A percentile compares a stretch with the other conserved stretches of the same genome.
Conservation (phyloP, 2,113 vertebrate species). For the Acanthochromis polyacanthus region DNA sequence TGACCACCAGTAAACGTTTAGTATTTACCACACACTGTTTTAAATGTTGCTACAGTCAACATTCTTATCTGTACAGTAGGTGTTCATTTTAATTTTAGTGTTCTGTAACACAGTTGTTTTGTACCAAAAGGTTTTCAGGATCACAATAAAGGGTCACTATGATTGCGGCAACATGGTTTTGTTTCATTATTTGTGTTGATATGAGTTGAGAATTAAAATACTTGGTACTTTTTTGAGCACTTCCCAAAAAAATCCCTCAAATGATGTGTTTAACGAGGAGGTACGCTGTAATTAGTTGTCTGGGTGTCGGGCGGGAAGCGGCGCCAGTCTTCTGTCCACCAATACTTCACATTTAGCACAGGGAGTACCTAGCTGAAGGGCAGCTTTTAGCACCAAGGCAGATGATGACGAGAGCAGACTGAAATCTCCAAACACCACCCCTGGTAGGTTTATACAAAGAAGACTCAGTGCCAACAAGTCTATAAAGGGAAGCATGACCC, state of each 20-base stretch:
- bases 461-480: constrained; percentile 15
- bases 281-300: constrained; percentile 14
- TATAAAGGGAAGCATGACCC: constrained; percentile 11
- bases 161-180: constrained; percentile 9
- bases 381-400: constrained; percentile 30
- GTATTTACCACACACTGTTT: constrained; percentile 43
- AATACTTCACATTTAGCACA: constrained; percentile 22
- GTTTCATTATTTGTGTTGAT: too few relatives aligned
- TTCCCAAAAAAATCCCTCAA: neutral
- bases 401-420: constrained; percentile 25
- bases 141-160: constrained; percentile 66
- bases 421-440: constrained; percentile 10
- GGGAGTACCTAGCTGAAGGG: constrained; percentile 21
- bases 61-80: constrained; percentile 37
- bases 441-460: constrained; percentile 40
- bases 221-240: neutral
- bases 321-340: constrained; percentile 15
- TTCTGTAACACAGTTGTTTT: constrained; percentile 51
- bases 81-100: constrained; percentile 53
- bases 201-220: too few relatives aligned
- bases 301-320: constrained; percentile 13
- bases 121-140: constrained; percentile 55
- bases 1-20: constrained; percentile 30
- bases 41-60: constrained; percentile 36
- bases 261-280: neutral